These are phyloP conservation scores for Nycticorax nycticorax DNA, from an alignment of 2,113 vertebrate genomes.

Conservation along the genomic window DNA sequence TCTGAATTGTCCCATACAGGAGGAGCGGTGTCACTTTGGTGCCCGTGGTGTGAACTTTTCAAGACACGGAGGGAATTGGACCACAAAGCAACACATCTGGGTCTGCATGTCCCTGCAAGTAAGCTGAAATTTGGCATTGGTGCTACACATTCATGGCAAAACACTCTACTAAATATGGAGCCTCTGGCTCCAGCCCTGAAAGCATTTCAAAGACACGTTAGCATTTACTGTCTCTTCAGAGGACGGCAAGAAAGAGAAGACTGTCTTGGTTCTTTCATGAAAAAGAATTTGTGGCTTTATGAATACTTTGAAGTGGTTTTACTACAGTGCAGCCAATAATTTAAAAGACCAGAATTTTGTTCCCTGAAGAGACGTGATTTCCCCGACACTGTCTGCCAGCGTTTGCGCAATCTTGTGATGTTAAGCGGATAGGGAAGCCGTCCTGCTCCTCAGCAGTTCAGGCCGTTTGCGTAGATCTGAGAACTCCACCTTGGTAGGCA, in stretches of 20 bases:
- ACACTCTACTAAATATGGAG: background rate
- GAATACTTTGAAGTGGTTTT: background rate
- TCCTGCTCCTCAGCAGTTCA: background rate
- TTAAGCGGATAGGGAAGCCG: accelerated
- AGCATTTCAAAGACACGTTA: background rate
- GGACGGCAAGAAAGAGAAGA: background rate
- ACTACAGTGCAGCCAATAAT: background rate
- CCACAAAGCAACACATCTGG: background rate
- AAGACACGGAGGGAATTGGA: accelerated
- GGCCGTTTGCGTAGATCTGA: background rate
- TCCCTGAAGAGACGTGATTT: background rate
- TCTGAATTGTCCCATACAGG: accelerated
- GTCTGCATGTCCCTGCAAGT: background rate
- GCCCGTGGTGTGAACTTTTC: background rate
- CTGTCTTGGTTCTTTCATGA: background rate
- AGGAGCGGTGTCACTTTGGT: background rate
- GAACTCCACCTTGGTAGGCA: background rate
- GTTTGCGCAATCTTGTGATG: background rate
- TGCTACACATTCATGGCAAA: accelerated
- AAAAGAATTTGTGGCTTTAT: background rate
- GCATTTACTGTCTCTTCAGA: background rate
- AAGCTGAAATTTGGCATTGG: background rate
- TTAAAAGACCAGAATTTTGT: background rate
- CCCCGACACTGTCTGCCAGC: background rate
- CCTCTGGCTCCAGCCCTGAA: background rate